Conservation (phyloP, 2,888 invertebrate genomes). For the Caenorhabditis wallacei region DNA sequence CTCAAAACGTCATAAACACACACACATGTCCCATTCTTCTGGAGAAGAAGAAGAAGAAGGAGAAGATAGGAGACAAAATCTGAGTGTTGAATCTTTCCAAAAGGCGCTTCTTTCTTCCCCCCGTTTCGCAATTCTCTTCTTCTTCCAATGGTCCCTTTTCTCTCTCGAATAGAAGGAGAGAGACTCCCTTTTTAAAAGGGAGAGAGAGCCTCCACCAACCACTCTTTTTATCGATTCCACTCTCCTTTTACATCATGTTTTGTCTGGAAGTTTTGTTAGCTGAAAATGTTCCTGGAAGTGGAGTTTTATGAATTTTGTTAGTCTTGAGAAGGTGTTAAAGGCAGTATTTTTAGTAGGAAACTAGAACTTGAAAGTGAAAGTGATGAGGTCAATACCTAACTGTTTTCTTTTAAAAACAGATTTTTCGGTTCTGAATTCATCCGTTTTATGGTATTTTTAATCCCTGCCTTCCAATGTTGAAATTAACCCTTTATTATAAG, state of each 20-base stretch:
- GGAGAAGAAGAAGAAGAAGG: conserved; percentile 8
- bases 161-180: background rate
- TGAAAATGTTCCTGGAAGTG: background rate
- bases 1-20: conserved; percentile 21
- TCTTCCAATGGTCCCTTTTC: conserved; percentile 9
- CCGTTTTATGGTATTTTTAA: too few species aligned
- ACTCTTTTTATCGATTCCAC: conserved; percentile 21
- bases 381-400: too few species aligned
- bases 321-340: too few species aligned
- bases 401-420: too few species aligned
- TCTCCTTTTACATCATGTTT: background rate
- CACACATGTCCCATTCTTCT: background rate
- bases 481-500: too few species aligned
- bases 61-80: conserved; percentile 13
- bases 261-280: background rate
- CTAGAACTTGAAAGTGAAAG: too few species aligned
- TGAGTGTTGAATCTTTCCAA: conserved; percentile 30
- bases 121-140: conserved; percentile 29
- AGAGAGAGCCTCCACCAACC: background rate
- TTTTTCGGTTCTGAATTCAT: too few species aligned
- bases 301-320: background rate
- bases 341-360: too few species aligned
- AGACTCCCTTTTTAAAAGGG: background rate
- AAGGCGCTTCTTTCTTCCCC: background rate
- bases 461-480: too few species aligned